These are phyloP conservation scores for Antigone vipio DNA, from an alignment of 2,113 vertebrate species.

Conservation along the genomic window DNA sequence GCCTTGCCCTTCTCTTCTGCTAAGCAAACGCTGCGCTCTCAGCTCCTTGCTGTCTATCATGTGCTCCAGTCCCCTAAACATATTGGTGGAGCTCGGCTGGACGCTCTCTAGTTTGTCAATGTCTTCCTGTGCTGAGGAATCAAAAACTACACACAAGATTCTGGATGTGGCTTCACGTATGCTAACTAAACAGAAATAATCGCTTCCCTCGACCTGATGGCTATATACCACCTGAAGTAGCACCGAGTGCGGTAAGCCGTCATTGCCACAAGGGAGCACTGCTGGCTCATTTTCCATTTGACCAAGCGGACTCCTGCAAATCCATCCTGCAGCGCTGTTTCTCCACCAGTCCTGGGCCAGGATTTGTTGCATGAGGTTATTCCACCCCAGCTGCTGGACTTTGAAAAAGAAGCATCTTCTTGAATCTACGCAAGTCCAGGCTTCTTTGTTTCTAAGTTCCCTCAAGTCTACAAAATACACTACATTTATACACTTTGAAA, in stretches of 20 bases:
- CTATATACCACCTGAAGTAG: fast-evolving
- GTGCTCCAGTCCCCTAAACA: neutral
- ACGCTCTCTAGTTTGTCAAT: neutral
- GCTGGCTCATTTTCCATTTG: neutral
- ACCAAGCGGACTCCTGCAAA: fast-evolving
- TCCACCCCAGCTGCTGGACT: neutral
- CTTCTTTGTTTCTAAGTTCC: neutral
- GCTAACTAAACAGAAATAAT: neutral
- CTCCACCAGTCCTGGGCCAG: fast-evolving
- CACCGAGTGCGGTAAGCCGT: fast-evolving
- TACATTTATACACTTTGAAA: neutral
- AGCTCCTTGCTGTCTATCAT: neutral
- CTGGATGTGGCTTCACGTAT: neutral
- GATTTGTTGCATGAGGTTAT: fast-evolving
- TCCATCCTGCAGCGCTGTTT: fast-evolving
- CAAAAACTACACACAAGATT: neutral
- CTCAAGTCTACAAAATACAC: neutral
- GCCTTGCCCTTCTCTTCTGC: neutral
- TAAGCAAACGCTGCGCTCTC: neutral
- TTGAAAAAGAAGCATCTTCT: neutral
- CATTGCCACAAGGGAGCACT: neutral
- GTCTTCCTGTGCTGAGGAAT: neutral
- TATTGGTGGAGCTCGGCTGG: neutral
- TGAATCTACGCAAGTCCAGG: neutral
- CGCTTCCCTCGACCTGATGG: neutral